Base-by-base conservation (phyloP, 2,113 vertebrate species). In the Equus quagga region DNA sequence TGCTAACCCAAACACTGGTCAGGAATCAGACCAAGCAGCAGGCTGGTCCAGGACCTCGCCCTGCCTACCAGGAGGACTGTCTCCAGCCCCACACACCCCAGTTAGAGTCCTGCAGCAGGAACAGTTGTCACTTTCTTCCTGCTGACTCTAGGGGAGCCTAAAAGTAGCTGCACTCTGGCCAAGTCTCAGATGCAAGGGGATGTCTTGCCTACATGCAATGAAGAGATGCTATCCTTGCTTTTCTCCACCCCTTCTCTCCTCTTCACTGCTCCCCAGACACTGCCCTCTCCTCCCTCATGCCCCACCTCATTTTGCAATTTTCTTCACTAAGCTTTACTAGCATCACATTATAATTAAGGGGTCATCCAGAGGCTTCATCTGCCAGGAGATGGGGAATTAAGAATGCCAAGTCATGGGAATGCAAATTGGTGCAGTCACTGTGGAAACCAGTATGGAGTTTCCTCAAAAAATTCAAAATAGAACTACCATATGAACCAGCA, bases 241-340 rank as follows among this genome's bases (percentile, higher is more conserved):
- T 28, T 60, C 6, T 24, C 9, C 5, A 1, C 7, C 9, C 0
- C 33, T 60, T 70, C 0, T n/a, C 10, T 65, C 23, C 14, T 91
- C 69, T 1, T 26, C 51, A 5, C 41, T 41, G 44, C 70, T 69
- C 82, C 62, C 3, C 54, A 56, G 67, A 14, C 46, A 24, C 15
- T 49, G 23, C 23, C 18, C 44, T 44, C 5, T 46, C 88, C 78
- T 28, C 2, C 33, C 9, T 49, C 62, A 17, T 5, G 1, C 2
- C 64, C 21, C 54, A 28, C 2, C 46, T 28, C 0, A 0, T 13
- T 5, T 51, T 62, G 41, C 54, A 49, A 0, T 60, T 49, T 36
- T 75, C 67, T 49, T 72, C 26, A 44, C 46, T 58, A 44, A 31
- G 44, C 31, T 21, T 65, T 58, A 17, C 18, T 36, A 64, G 70